Evolutionary conservation across 1,140 invertebrate genomes (phyloP), one percentile per base, ranked within the genome.

Genomic region (Drosophila rhopaloa): DNA sequence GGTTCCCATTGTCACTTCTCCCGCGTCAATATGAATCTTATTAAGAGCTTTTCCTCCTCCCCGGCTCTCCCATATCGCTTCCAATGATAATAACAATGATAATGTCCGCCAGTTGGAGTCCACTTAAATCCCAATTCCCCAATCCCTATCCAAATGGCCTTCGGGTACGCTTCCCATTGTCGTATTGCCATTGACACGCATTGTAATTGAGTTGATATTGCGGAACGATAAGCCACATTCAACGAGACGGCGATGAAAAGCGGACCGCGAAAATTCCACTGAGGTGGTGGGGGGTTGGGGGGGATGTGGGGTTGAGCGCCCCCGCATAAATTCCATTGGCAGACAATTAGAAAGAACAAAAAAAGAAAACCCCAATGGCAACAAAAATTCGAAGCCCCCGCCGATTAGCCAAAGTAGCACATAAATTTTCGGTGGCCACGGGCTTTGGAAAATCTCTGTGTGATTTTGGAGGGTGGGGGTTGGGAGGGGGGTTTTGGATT

Each of bases 171-270:
- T 13, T 19, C 11, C 46, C 35, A 62, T 50, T 65, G 44, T 62
- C 38, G 14, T 24, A 6, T 62, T 83, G 76, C 58, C 79, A 71
- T 74, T 84, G 77, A 73, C 74, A 66, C 68, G 63, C 74, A 79
- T 81, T 76, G 79, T 72, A 88, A 82, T 79, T 86, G 79, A 86
- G 75, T 72, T 63, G 82, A 80, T 63, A 74, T 66, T 62, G 53
- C 44, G 55, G 41, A 38, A 37, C 74, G 68, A 43, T 74, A 70
- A 60, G 59, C 71, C 53, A n/a, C 41, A 32, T 32, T 32, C 29
- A 32, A 43, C 63, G 57, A 58, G 40, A 47, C 48, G 54, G 37
- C 43, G 7, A 58, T 48, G 35, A 37, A 27, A 11, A 14, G 32
- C 7, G 13, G 4, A 27, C 46, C 24, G 50, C 32, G 53, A 47